phyloP scores from a whole-genome alignment of 1,140 invertebrate species.

The Drosophila pseudoobscura region DNA sequence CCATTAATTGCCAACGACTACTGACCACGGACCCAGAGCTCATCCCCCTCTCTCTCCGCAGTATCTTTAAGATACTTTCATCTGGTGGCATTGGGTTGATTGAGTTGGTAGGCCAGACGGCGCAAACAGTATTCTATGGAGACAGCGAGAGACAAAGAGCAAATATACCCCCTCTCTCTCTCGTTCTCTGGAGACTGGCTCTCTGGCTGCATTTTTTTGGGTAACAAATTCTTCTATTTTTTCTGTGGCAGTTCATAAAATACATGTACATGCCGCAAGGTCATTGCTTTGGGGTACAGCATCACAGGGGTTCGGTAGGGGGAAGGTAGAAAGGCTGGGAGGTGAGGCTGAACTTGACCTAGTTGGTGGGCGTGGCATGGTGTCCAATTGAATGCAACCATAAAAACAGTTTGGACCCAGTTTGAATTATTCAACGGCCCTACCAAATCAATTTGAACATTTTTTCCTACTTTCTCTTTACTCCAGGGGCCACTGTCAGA shows the following conservation, averaged over 20 bases:
- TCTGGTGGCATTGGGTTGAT: conserved; percentile 21
- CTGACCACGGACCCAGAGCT: conserved; percentile 5
- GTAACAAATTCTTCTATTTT: conserved; percentile 49
- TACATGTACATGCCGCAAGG: conserved; percentile 53
- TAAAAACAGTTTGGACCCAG: conserved; percentile 51
- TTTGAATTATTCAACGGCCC: conserved; percentile 49
- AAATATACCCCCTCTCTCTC: no score
- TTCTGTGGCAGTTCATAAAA: conserved; percentile 47
- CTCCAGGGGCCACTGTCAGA: conserved; percentile 1
- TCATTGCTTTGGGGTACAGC: conserved; percentile 13
- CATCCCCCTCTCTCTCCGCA: no score
- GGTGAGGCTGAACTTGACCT: neutral
- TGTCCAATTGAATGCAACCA: conserved; percentile 44
- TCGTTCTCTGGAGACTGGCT: neutral
- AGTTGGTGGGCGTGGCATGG: conserved; percentile 24
- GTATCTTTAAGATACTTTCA: conserved; percentile 18
- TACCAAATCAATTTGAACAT: conserved; percentile 41
- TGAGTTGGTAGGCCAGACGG: conserved; percentile 20
- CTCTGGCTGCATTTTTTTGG: conserved; percentile 24
- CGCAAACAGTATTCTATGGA: conserved; percentile 25
- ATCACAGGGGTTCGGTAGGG: no score
- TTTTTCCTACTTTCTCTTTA: conserved; percentile 8
- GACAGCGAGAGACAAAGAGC: neutral
- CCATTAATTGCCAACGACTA: conserved; percentile 34
- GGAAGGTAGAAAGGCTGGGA: neutral